Evolutionary conservation across 2,113 vertebrate species (phyloP), one percentile per base, ranked within the genome.

Genomic region (Rana temporaria): DNA sequence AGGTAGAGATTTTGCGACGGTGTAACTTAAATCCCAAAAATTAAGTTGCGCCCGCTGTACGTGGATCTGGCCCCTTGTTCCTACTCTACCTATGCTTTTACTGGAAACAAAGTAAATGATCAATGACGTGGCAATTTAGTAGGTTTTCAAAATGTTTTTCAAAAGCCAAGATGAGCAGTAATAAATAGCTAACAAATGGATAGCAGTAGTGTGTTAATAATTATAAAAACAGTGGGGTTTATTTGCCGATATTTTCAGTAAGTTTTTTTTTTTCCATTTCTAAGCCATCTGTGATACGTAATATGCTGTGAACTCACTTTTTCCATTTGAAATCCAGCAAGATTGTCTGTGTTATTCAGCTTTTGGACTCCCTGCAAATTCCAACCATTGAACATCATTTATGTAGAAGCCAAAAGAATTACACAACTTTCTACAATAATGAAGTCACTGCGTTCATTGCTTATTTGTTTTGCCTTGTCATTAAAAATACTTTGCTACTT

Each of bases 271-370:
- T 76, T 68, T 72, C 81, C n/a, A 56, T 65, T 73, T 67, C 53
- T 66, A 48, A 68, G 71, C 81, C 81, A 76, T 76, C 72, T 76
- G 72, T 20, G 22, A 75, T 76, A 76, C 81, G 62, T 76, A 83
- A 83, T 75, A 76, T 64, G 55, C 53, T 20, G 12, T 83, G 15
- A 75, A 68, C 42, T 83, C 80, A 83, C 32, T 68, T 68, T 83
- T 83, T 83, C 81, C 81, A 82, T 52, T 76, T 76, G 32, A 60
- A 83, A 60, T 82, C 63, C 71, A 76, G 64, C 12, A 53, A 68
- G 81, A 83, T 83, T 26, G 81, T 83, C 80, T 83, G 71, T 67
- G 63, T 67, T 83, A 60, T 83, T 83, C 65, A 57, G 71, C 53
- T 83, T 59, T 75, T 76, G 81, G 72, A 76, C 53, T 57, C 55